phyloP scores from a whole-genome alignment of 2,888 invertebrate species.

The Petrolisthes manimaculis region DNA sequence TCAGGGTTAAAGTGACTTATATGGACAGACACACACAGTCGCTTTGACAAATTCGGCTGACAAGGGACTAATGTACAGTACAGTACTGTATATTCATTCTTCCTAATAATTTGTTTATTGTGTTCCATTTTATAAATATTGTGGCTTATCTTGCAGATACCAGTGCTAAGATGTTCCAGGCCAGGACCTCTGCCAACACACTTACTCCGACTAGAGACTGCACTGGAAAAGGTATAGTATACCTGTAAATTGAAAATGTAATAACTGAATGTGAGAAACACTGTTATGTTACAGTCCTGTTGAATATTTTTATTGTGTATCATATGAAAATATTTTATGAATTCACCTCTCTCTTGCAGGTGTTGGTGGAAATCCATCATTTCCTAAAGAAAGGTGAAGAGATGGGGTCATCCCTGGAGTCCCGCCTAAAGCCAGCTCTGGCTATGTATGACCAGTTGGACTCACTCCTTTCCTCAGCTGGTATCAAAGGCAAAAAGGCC shows the following conservation, averaged over 20 bases:
- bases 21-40: too few relatives aligned
- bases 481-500: constrained; percentile 73
- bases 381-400: constrained; percentile 54
- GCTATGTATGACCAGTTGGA: constrained; percentile 67
- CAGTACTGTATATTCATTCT: background rate
- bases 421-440: constrained; percentile 66
- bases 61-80: background rate
- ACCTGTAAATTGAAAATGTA: too few relatives aligned
- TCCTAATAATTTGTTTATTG: background rate
- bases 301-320: background rate
- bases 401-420: constrained; percentile 38
- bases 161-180: constrained; percentile 45
- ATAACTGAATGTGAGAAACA: too few relatives aligned
- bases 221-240: constrained; percentile 59
- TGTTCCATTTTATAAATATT: too few relatives aligned
- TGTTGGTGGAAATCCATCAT: constrained; percentile 59
- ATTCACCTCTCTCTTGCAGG: constrained; percentile 29
- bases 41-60: too few relatives aligned
- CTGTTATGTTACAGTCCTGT: too few relatives aligned
- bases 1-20: too few relatives aligned
- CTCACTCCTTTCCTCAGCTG: constrained; percentile 68
- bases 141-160: constrained; percentile 36
- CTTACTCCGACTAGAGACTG: constrained; percentile 54
- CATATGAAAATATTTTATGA: background rate
- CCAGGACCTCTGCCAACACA: constrained; percentile 62